phyloP scores from a whole-genome alignment of 2,888 invertebrate genomes.

The Petrolisthes manimaculis region DNA sequence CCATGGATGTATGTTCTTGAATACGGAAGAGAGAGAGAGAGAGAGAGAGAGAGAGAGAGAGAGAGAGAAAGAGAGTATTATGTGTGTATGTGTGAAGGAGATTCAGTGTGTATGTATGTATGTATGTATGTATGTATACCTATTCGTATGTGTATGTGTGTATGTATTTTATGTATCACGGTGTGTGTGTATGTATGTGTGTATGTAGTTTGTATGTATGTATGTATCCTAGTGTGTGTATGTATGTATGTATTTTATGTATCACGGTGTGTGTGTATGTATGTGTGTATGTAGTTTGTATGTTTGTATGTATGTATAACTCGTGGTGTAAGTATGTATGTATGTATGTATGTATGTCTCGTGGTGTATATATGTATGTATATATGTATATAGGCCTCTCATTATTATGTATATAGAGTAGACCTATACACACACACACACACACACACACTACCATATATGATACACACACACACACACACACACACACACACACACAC shows the following conservation, averaged over 20 bases:
- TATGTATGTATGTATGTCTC: constrained; percentile 25
- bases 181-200: constrained; percentile 15
- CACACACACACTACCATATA: no score
- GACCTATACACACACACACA: no score
- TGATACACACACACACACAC: no score
- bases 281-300: constrained; percentile 25
- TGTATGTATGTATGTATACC: constrained; percentile 21
- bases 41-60: no score
- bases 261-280: background rate
- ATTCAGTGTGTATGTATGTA: constrained; percentile 14
- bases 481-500: no score
- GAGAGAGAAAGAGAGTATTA: no score
- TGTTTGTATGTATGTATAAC: constrained; percentile 25
- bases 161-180: constrained; percentile 9
- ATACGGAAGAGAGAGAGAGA: no score
- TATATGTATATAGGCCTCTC: background rate
- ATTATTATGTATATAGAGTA: no score
- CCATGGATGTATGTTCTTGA: no score
- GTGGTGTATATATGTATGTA: background rate
- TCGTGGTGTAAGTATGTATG: background rate
- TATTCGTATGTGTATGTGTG: constrained; percentile 23
- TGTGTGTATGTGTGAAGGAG: background rate
- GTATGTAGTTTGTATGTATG: constrained; percentile 22
- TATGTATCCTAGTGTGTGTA: constrained; percentile 18
- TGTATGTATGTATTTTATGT: constrained; percentile 13